These are phyloP conservation scores for Mycalesis mineus DNA, from an alignment of 2,888 invertebrate genomes.

Conservation along the genomic window DNA sequence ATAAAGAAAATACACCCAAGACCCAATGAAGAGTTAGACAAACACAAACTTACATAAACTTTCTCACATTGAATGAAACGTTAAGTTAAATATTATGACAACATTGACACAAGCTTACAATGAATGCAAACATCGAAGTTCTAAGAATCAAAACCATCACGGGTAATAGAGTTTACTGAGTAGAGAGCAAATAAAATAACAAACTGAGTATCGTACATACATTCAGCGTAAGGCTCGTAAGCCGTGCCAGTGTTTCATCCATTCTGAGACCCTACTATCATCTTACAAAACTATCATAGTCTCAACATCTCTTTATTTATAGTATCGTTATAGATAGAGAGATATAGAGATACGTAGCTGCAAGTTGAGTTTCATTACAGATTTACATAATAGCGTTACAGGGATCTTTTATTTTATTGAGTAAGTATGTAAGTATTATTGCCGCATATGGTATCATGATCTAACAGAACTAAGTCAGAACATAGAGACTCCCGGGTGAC, in stretches of 20 bases:
- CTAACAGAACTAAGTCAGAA: no score
- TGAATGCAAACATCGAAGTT: conserved; percentile 66
- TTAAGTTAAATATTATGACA: conserved; percentile 65
- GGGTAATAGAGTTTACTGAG: conserved; percentile 70
- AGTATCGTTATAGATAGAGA: no score
- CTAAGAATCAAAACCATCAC: conserved; percentile 72
- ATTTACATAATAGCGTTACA: no score
- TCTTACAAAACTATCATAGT: no score
- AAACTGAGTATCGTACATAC: conserved; percentile 36
- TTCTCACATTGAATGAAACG: conserved; percentile 34
- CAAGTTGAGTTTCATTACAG: no score
- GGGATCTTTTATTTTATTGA: no score
- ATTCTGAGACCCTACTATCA: no score
- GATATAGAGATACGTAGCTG: no score
- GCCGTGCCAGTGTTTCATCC: conserved; percentile 37
- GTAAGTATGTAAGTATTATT: no score
- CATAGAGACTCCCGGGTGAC: no score
- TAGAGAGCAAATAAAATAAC: conserved; percentile 72
- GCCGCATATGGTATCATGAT: no score
- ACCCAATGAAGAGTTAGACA: conserved; percentile 45
- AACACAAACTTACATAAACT: conserved; percentile 42
- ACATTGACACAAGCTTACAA: conserved; percentile 64
- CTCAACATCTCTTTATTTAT: no score
- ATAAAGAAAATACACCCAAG: conserved; percentile 35
- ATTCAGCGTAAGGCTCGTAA: conserved; percentile 39